Evolutionary conservation across 2,113 vertebrate species (phyloP).

Genomic region (Parus major): DNA sequence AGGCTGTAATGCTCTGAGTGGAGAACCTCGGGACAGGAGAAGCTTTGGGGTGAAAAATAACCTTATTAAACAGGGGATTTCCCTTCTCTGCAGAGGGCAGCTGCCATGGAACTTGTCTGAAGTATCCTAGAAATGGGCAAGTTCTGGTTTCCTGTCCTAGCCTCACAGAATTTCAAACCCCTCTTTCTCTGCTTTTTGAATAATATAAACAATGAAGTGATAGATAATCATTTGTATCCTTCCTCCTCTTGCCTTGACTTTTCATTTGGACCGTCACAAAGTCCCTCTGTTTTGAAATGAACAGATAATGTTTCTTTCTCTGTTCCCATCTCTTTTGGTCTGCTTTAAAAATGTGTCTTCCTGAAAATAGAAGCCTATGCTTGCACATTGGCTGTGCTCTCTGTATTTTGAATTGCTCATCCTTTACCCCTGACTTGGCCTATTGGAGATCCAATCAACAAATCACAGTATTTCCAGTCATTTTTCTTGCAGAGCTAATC

Average conservation of each 20-base stretch:
- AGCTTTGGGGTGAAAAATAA: background rate
- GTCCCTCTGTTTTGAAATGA: conserved; percentile 1
- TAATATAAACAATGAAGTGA: background rate
- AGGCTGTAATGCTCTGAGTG: background rate
- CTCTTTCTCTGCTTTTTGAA: background rate
- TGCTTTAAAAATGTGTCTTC: background rate
- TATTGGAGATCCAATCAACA: background rate
- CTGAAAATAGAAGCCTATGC: conserved; percentile 31
- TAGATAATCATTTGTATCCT: background rate
- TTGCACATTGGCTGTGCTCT: background rate
- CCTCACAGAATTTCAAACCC: background rate
- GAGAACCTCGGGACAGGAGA: background rate
- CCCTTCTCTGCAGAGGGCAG: background rate
- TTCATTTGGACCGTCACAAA: background rate
- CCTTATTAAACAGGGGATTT: background rate
- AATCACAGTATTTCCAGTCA: conserved; percentile 13
- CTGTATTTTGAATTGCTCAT: background rate
- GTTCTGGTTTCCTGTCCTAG: background rate
- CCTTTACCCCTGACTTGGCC: background rate
- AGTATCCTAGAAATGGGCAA: conserved; percentile 8
- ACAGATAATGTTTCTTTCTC: conserved; percentile 22
- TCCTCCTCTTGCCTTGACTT: background rate
- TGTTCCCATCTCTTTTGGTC: background rate
- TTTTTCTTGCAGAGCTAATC: conserved; percentile 9
- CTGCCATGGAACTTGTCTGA: background rate